phyloP scores from a whole-genome alignment of 2,797 vertebrate genomes.

The Diceros bicornis region DNA sequence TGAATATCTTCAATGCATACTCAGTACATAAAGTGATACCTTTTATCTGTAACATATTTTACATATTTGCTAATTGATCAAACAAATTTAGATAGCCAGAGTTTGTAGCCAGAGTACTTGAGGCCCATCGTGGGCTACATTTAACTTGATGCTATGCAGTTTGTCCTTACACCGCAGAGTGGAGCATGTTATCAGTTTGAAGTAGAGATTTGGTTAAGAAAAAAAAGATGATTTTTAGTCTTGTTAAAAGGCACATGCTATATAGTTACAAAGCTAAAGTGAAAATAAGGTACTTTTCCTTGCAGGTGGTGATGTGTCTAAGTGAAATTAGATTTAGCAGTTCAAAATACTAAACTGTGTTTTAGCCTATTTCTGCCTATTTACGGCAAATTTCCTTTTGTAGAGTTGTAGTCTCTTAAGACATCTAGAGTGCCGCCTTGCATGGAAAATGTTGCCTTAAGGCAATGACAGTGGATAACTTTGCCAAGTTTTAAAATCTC shows the following conservation, averaged over 20 bases:
- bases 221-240: neutral
- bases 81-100: neutral
- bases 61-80: conserved; percentile 22
- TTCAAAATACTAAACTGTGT: conserved; percentile 45
- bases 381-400: conserved; percentile 25
- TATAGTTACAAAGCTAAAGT: neutral
- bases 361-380: conserved; percentile 59
- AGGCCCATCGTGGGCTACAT: neutral
- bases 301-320: neutral
- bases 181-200: neutral
- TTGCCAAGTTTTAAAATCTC: conserved; percentile 62
- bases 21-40: neutral
- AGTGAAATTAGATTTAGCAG: conserved; percentile 47
- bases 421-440: neutral
- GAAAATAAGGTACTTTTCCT: conserved; percentile 8
- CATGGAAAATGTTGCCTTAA: conserved; percentile 52
- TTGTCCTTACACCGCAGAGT: neutral
- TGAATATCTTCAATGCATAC: neutral
- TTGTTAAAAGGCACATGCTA: neutral
- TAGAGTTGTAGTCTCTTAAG: conserved; percentile 38
- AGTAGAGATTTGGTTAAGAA: neutral
- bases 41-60: neutral
- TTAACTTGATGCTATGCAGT: neutral
- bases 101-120: neutral
- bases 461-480: conserved; percentile 30